Conservation (phyloP, 2,113 vertebrate species). For the Tragelaphus imberbis region DNA sequence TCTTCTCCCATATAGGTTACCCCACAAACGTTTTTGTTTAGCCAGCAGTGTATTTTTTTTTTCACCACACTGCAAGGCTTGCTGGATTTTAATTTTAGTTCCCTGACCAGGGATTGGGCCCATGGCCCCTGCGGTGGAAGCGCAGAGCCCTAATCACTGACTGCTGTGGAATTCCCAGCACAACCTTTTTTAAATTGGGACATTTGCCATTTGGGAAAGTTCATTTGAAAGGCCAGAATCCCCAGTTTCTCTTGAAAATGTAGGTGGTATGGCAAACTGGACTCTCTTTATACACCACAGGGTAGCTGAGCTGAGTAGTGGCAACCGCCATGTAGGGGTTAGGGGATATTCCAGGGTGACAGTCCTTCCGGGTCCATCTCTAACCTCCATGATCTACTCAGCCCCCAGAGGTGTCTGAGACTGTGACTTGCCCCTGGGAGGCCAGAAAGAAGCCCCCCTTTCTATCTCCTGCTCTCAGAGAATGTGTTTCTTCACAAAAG, state of each 20-base stretch:
- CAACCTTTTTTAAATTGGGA: neutral
- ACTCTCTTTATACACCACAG: neutral
- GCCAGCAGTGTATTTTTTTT: neutral
- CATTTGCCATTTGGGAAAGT: neutral
- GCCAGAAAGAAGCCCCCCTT: neutral
- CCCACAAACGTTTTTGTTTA: neutral
- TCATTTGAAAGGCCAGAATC: neutral
- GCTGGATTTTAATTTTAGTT: neutral
- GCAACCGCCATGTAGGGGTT: rapidly evolving
- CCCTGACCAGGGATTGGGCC: neutral
- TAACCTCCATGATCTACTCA: neutral
- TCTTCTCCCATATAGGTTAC: neutral
- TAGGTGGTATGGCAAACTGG: neutral
- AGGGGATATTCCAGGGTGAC: neutral
- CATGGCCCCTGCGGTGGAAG: neutral
- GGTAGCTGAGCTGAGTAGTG: neutral
- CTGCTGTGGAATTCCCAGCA: neutral
- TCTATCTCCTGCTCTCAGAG: neutral
- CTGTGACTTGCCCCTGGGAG: neutral
- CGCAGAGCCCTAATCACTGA: neutral
- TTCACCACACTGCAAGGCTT: neutral
- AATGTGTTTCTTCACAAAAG: neutral
- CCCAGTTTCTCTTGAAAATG: neutral
- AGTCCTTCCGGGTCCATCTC: neutral
- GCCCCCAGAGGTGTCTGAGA: neutral